Evolutionary conservation across 2,797 vertebrate species (phyloP), one percentile per base, ranked within the genome.

Genomic region (Hirundo rustica): DNA sequence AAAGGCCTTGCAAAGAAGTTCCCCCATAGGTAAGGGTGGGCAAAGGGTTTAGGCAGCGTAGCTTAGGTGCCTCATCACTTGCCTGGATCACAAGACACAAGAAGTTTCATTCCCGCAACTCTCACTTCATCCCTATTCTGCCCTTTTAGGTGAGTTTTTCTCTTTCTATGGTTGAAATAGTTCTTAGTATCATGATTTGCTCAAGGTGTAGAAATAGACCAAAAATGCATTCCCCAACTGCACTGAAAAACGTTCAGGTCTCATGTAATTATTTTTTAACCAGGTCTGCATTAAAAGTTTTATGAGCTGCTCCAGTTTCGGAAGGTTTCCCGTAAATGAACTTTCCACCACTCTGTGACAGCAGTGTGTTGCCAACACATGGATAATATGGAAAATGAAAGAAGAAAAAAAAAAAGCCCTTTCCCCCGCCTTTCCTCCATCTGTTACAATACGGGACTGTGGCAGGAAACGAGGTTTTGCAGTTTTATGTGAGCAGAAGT

Each of bases 291-390:
- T 89, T 96, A 83, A 95, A 96, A 95, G 89, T 95, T 96, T 96
- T 92, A 96, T 95, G 89, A 96, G 88, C 92, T 95, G 83, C 89
- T 97, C 92, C 84, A 87, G 85, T 96, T 97, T 96, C 93, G 4
- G 88, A 94, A 96, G 92, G 94, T 83, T 97, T 97, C 96, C 96
- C 85, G 88, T 97, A 97, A 97, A 97, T 96, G 96, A 97, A 95
- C 95, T 95, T 97, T 96, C 89, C 94, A 96, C 84, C 92, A 91
- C 91, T 95, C 89, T 85, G 60, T 93, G 94, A 95, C 76, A 93
- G 91, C 92, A 66, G 57, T 72, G 83, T 22, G 3, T 93, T 96
- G 95, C 95, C 95, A 96, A 87, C 85, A 88, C 95, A 92, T 85
- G 93, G 95, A 91, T 96, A 95, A 96, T 94, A 94, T 92, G 96